phyloP scores from a whole-genome alignment of 2,113 vertebrate genomes.

The Cyprinodon tularosa region DNA sequence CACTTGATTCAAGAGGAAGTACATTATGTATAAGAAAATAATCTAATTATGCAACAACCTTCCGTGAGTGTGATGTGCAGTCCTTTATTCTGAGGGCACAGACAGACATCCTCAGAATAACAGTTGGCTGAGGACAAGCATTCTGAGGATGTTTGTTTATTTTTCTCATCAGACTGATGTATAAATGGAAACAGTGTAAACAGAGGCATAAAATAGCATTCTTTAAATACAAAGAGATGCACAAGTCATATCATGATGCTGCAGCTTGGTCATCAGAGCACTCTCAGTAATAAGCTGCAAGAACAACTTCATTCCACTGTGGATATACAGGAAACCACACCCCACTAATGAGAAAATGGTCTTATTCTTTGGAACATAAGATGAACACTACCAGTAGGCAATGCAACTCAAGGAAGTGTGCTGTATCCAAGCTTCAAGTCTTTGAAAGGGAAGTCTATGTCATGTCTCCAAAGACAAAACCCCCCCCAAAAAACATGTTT shows the following conservation, averaged over 20 bases:
- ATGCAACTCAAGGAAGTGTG: neutral
- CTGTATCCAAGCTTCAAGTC: neutral
- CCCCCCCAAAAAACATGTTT: neutral
- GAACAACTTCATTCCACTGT: conserved; percentile 27
- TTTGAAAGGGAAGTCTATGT: neutral
- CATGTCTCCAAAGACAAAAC: neutral
- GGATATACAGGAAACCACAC: conserved; percentile 55
- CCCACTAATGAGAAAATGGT: conserved; percentile 45
- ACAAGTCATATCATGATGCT: neutral
- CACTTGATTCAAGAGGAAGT: conserved; percentile 21
- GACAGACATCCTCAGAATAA: too few relatives aligned
- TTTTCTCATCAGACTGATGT: conserved; percentile 3
- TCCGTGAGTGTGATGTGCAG: neutral
- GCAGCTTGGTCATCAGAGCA: conserved; percentile 18
- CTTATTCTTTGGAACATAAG: conserved; percentile 19
- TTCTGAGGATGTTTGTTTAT: neutral
- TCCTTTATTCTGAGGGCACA: neutral
- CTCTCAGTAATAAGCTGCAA: conserved; percentile 44
- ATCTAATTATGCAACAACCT: conserved; percentile 18
- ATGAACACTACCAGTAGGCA: neutral
- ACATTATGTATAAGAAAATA: conserved; percentile 18
- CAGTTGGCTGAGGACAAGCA: too few relatives aligned
- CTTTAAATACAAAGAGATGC: neutral
- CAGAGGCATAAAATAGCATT: neutral
- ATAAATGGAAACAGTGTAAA: conserved; percentile 17